Base-by-base conservation (phyloP, 1,140 invertebrate species). In the Xylocopa sonorina region DNA sequence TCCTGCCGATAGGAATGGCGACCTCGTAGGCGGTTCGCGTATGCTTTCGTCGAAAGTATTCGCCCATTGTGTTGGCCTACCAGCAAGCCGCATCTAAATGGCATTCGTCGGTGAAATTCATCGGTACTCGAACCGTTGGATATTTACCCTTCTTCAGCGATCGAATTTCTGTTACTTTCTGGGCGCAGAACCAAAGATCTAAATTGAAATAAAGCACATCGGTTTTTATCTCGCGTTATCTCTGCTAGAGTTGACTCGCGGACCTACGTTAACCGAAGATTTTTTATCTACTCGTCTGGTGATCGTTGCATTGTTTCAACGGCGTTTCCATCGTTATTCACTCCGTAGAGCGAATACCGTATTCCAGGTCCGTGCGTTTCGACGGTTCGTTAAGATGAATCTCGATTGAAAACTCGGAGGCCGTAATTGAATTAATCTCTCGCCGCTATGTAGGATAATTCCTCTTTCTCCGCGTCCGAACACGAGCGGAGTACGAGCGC, bases 1-100 rank as follows among this genome's bases (percentile, higher is more conserved):
- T 7, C 41, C 1, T n/a, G 43, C 6, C 34, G 21, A 67, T 12
- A 43, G 38, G 71, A 73, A 73, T 18, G 73, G 62, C 3, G 73
- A 67, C 63, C 73, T 76, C 63, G 73, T 76, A 76, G 73, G 73
- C 51, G 62, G 62, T 18, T 7, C 27, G 50, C 32, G 18, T 41
- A 55, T 67, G 51, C 51, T 67, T 67, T 76, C 38, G 9, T 64
- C 34, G 48, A 43, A 75, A 66, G 60, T 66, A 66, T 75, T 66
- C 62, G 50, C 9, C 53, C n/a, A 24, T 67, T 29, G 21, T 5
- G 48, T 41, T 29, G 27, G 32, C 16, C 29, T 55, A 55, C 14
- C n/a, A 76, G 55, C 29, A 38, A 34, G 38, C 29, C 27, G 73
- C 14, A 21, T 14, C 62, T 24, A 48, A 55, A 66, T 66, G 60